Conservation (phyloP, 2,888 invertebrate genomes). For the Parasteatoda lunata region DNA sequence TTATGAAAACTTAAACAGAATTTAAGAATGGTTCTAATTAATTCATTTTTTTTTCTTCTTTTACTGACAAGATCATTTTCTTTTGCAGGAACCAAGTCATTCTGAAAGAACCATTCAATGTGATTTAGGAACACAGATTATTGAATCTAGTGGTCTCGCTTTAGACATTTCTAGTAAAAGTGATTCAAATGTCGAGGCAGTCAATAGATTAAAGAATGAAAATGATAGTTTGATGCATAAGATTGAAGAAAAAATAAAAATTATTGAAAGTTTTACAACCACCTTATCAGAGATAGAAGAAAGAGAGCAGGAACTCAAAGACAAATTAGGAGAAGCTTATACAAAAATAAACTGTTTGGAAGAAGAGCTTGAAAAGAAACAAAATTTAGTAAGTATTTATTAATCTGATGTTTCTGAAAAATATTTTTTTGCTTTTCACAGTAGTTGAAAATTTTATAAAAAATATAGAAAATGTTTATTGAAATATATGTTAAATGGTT, state of each 20-base stretch:
- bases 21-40: no score
- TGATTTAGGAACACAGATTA: no score
- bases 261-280: not conserved
- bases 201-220: not conserved
- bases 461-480: not conserved
- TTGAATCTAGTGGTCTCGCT: no score
- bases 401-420: not conserved
- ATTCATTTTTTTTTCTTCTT: no score
- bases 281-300: slow-evolving; percentile 26
- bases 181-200: no score
- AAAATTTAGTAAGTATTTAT: slow-evolving; percentile 30
- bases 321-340: slow-evolving; percentile 20
- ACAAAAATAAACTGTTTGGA: slow-evolving; percentile 30
- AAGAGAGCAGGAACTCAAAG: slow-evolving; percentile 6
- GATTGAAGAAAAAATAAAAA: slow-evolving; percentile 21
- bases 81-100: no score
- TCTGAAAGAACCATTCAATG: no score
- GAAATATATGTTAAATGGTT: no score
- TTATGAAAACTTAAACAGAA: no score
- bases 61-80: no score
- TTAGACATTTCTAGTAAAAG: no score
- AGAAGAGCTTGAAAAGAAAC: slow-evolving; percentile 11
- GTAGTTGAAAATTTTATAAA: not conserved
- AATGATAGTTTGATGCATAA: slow-evolving; percentile 26
- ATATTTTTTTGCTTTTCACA: not conserved